Base-by-base conservation (phyloP, 2,888 invertebrate species). In the Timandra comae region DNA sequence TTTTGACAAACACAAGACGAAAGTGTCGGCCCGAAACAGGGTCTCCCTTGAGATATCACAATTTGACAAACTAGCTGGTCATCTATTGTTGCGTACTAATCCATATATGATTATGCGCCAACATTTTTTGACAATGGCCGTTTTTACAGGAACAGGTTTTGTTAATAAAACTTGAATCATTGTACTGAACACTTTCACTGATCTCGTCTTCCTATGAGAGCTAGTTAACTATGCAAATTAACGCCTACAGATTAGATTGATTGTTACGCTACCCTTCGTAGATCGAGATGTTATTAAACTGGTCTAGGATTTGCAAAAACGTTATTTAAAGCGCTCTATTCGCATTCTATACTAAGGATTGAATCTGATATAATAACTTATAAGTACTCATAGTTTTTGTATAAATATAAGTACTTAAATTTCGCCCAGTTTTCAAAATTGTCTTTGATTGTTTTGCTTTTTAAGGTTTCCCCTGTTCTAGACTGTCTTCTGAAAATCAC, bases 91-190 rank as follows among this genome's bases (percentile, higher is more conserved):
- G 50, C 41, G 46, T 56, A 69, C 67, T 75, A 72, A 74, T 73
- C 68, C 72, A 71, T 58, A 61, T 65, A 68, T 69, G 71, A 78
- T 78, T 75, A 76, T 77, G 70, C 74, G 72, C 55, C 60, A 65
- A 76, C 64, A 66, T 56, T 63, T 50, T 55, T 46, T 43, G 43
- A 70, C 70, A 74, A 78, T 66, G 55, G 57, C 35, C 42, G 46
- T 44, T 52, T 61, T 9, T 58, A 63, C 68, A 67, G 69, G 70
- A 62, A 78, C 80, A 63, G 71, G 78, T 80, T 79, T 72, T 58
- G 46, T 40, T 60, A 64, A 78, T 75, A 79, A 59, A 69, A 65
- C 70, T 51, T 49, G 52, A 56, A 59, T 62, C 57, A 71, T 68
- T 66, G 65, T 69, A 56, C 46, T 59, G 50, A 61, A 52, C 55